A percentile compares a stretch with the other conserved stretches of the same genome.
phyloP scores from a whole-genome alignment of 2,113 vertebrate genomes.

The Ifrita kowaldi region DNA sequence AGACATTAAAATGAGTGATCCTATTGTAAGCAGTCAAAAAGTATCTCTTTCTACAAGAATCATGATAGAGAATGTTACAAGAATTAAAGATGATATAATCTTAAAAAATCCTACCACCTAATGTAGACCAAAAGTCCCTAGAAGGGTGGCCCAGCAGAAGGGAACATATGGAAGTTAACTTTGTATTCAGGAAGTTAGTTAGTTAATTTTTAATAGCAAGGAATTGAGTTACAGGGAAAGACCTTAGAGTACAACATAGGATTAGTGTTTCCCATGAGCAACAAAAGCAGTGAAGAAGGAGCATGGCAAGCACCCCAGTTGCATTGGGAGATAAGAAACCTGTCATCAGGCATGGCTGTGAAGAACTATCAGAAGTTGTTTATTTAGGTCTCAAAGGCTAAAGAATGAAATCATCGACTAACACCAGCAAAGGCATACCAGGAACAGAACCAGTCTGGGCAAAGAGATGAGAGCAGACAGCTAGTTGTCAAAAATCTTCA shows the following conservation, averaged over 20 bases:
- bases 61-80: background rate
- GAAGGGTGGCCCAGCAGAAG: background rate
- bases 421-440: background rate
- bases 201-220: background rate
- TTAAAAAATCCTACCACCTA: background rate
- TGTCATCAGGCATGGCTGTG: background rate
- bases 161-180: background rate
- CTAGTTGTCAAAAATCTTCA: background rate
- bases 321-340: background rate
- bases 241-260: background rate
- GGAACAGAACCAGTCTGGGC: background rate
- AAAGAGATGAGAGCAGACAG: background rate
- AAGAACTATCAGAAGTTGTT: background rate
- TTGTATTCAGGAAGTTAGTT: background rate
- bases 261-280: background rate
- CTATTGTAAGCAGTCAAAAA: background rate
- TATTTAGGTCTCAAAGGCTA: background rate
- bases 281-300: background rate
- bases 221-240: background rate
- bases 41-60: background rate
- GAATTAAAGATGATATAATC: background rate
- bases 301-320: background rate
- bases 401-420: background rate
- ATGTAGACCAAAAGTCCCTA: background rate
- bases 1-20: constrained; percentile 14